Conservation (phyloP, 1,140 invertebrate genomes). For the Drosophila azteca region DNA sequence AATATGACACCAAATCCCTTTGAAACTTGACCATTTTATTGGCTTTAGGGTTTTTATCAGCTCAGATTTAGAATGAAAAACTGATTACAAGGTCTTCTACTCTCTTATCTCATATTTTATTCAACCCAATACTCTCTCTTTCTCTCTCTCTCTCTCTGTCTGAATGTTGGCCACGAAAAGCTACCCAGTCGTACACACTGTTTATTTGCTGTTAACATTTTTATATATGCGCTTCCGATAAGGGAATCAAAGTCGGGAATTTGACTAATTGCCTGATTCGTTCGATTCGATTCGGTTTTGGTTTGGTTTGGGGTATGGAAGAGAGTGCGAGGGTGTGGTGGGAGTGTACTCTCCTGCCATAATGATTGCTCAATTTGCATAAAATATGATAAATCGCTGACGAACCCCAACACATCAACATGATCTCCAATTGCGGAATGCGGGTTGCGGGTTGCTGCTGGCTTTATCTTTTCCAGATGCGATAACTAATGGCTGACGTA, state of each 20-base stretch:
- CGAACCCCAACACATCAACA: constrained; percentile 5
- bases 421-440: constrained; percentile 10
- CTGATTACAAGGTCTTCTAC: constrained; percentile 14
- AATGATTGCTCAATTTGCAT: constrained; percentile 36
- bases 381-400: constrained; percentile 45
- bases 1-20: not conserved
- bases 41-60: constrained; percentile 19
- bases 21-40: constrained; percentile 3
- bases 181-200: constrained; percentile 15
- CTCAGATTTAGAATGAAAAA: constrained; percentile 6
- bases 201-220: constrained; percentile 53
- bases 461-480: constrained; percentile 23
- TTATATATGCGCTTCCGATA: constrained; percentile 29
- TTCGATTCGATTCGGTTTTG: constrained; percentile 1
- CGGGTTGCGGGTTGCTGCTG: constrained; percentile 3
- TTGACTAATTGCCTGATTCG: constrained; percentile 32
- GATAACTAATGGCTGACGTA: constrained; percentile 30
- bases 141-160: too few relatives aligned
- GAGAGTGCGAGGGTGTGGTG: not conserved
- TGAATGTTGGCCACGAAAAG: not conserved
- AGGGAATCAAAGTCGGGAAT: constrained; percentile 23
- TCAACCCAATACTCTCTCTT: not conserved
- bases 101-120: constrained; percentile 34
- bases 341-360: not conserved
- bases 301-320: not conserved